Evolutionary conservation across 1,140 invertebrate genomes (phyloP).

Genomic region (Cepaea nemoralis): DNA sequence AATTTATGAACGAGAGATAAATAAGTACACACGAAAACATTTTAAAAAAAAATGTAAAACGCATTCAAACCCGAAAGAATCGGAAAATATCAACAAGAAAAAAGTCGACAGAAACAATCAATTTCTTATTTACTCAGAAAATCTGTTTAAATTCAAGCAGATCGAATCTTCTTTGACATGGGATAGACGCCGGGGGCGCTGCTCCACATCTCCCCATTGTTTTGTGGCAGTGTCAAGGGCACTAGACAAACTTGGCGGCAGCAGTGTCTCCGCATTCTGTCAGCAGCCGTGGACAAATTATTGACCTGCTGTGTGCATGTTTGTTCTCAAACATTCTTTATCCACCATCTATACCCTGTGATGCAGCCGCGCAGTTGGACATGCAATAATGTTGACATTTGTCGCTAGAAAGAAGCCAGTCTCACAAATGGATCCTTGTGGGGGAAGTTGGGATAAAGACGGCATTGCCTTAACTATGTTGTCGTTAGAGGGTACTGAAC

Average conservation of each 20-base stretch:
- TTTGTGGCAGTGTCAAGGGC: neutral
- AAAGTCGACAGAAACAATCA: neutral
- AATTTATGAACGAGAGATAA: too few species aligned
- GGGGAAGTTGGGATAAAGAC: neutral
- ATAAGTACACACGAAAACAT: too few species aligned
- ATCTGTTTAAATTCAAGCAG: neutral
- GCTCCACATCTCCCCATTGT: neutral
- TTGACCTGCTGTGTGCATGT: neutral
- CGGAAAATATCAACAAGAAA: neutral
- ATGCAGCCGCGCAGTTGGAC: neutral
- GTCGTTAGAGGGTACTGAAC: too few species aligned
- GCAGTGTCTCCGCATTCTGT: neutral
- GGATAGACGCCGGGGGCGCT: neutral
- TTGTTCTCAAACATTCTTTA: neutral
- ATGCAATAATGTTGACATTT: neutral
- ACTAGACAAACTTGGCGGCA: neutral
- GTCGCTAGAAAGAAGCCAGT: neutral
- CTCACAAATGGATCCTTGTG: neutral
- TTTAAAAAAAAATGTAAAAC: too few species aligned
- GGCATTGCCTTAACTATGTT: neutral
- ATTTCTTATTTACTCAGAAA: neutral
- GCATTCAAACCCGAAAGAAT: too few species aligned
- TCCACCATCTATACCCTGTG: neutral
- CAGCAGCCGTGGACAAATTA: neutral
- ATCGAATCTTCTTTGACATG: neutral